Base-by-base conservation (phyloP, 2,113 vertebrate species). In the pig (Sus scrofa) region DNA sequence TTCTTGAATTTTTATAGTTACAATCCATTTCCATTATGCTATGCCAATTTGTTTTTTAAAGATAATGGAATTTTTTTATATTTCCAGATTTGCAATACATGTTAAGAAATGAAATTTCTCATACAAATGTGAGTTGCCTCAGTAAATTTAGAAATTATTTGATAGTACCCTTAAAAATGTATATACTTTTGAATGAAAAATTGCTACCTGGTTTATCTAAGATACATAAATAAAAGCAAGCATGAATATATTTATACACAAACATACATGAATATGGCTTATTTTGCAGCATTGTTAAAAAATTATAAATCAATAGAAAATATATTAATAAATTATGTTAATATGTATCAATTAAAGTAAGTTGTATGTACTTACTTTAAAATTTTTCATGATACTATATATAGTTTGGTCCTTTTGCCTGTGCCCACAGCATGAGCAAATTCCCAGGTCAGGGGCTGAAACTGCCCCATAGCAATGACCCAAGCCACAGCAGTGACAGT, bases 1-100 rank as follows among this genome's bases (percentile, higher is more conserved):
- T 84, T 97, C 77, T 7, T 56, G 81, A 63, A 83, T 1, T 60
- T 96, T 60, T 96, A 30, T n/a, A 86, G 8, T 16, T 18, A 73
- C 39, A 92, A 68, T 32, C n/a, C 78, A 73, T 34, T 78, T 30
- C 18, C 1, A n/a, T 75, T 39, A 44, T 70, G 12, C 50, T 9
- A 32, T 60, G 39, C 5, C 5, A 67, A 68, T 70, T 92, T 4
- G 34, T 11, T n/a, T 77, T 82, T 92, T 62, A 52, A 67, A 37
- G 7, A 77, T 7, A 12, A 14, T 34, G 15, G 12, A 24, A 37
- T 24, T 34, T 60, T 32, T 34, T 73, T n/a, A 44, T 14, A 54
- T 85, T 56, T 68, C 7, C 3, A 15, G 0, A 20, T 1, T 3
- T 86, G 8, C 3, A 50, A 10, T 86, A 30, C 37, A 86, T 37